Evolutionary conservation across 2,797 vertebrate genomes (phyloP), one percentile per base, ranked within the genome.

Genomic region (Distichodus sexfasciatus): DNA sequence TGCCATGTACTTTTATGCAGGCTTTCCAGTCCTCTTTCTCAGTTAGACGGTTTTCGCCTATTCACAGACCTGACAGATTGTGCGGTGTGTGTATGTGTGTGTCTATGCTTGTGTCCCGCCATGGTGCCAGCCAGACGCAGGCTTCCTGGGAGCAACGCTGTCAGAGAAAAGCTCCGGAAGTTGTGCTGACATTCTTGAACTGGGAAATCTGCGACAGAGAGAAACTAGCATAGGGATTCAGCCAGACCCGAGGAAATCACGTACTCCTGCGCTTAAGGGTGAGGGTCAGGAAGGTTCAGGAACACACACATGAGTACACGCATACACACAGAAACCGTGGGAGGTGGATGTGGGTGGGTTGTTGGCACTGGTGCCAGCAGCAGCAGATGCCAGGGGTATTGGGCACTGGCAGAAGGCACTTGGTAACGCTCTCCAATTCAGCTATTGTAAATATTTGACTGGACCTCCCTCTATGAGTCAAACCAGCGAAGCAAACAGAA

Each of bases 361-460:
- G 4, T n/a, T 35, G 60, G 29, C 24, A 48, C 41, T 2, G 11
- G 31, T 66, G 76, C 73, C 73, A 76, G 44, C 48, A 38, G 67
- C 12, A 51, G 63, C 65, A 71, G 69, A 79, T 76, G 72, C 66
- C 66, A 72, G 46, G 69, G 54, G 35, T 72, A 64, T 31, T 57
- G 51, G 59, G 63, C 63, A 68, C 58, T 63, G 46, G 67, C 23
- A 48, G 69, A 69, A 72, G 62, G 46, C 69, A 69, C 64, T 74
- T 51, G 57, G 51, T 60, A 31, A 43, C 51, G 60, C 70, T 69
- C 66, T 59, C 23, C 62, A 60, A 69, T 71, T 79, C 51, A 70
- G 59, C 46, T 41, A 58, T 64, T 58, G 71, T 74, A 76, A 79
- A 79, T 79, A 79, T 76, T 76, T 69, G 53, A 76, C 64, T 71